These are phyloP conservation scores for Aselliscus stoliczkanus DNA, from an alignment of 2,797 vertebrate species.

Conservation along the genomic window DNA sequence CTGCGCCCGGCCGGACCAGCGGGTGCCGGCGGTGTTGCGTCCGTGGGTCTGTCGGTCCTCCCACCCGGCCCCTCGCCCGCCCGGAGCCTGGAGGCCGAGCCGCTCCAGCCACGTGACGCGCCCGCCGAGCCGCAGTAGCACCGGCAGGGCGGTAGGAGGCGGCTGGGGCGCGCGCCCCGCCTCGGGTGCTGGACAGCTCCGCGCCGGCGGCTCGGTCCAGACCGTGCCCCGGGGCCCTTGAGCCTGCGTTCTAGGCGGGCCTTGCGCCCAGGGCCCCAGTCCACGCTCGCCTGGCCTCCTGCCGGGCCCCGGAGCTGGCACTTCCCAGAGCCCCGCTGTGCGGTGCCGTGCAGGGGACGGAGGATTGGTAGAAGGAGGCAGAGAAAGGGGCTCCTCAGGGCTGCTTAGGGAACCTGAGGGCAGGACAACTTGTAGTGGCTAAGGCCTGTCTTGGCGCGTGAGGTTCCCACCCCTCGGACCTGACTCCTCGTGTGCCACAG, in stretches of 20 bases:
- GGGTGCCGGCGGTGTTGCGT: neutral
- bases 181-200: constrained; percentile 70
- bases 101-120: constrained; percentile 67
- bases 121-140: constrained; percentile 64
- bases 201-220: neutral
- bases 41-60: neutral
- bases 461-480: neutral
- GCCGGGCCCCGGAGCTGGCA: neutral
- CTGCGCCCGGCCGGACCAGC: neutral
- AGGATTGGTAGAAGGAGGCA: neutral
- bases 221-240: neutral
- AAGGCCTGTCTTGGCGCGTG: neutral
- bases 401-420: neutral
- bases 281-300: neutral
- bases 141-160: constrained; percentile 37
- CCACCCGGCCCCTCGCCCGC: constrained; percentile 38
- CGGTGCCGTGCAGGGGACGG: neutral
- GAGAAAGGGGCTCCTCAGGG: neutral
- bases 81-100: constrained; percentile 57
- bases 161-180: constrained; percentile 53
- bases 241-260: neutral
- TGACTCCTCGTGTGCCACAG: neutral
- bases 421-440: neutral
- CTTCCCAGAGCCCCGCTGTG: neutral
- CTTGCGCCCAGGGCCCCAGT: fast-evolving